A percentile compares a stretch with the other conserved stretches of the same genome.
These are phyloP conservation scores for Cephalotes varians DNA, from an alignment of 2,888 invertebrate species.

Conservation along the genomic window DNA sequence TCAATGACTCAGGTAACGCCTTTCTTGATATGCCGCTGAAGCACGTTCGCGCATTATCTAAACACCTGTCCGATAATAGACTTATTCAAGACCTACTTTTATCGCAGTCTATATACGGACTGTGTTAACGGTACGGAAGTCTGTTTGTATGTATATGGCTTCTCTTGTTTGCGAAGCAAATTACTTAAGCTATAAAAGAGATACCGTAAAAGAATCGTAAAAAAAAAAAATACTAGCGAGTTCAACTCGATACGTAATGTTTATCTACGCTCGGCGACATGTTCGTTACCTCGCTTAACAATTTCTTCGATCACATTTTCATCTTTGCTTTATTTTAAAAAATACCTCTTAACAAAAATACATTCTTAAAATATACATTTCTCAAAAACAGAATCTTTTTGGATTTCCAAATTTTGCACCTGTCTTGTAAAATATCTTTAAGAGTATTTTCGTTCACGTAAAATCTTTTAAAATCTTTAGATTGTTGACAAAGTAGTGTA, in stretches of 20 bases:
- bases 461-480: background rate
- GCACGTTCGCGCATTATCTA: constrained; percentile 13
- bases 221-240: background rate
- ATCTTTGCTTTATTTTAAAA: background rate
- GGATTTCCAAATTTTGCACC: background rate
- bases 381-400: background rate
- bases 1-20: constrained; percentile 52
- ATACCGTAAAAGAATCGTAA: background rate
- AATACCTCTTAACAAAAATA: background rate
- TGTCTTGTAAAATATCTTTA: background rate
- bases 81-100: constrained; percentile 39
- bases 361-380: no score
- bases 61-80: constrained; percentile 45
- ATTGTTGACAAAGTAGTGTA: background rate
- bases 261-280: background rate
- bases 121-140: constrained; percentile 13
- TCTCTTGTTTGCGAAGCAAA: constrained; percentile 6
- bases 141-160: background rate
- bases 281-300: background rate
- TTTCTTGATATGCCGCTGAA: constrained; percentile 2
- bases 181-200: constrained; percentile 20
- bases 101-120: constrained; percentile 16
- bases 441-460: background rate
- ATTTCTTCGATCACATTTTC: background rate
- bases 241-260: background rate